These are phyloP conservation scores for Drymodes brunneopygia DNA, from an alignment of 2,113 vertebrate genomes.

Conservation along the genomic window DNA sequence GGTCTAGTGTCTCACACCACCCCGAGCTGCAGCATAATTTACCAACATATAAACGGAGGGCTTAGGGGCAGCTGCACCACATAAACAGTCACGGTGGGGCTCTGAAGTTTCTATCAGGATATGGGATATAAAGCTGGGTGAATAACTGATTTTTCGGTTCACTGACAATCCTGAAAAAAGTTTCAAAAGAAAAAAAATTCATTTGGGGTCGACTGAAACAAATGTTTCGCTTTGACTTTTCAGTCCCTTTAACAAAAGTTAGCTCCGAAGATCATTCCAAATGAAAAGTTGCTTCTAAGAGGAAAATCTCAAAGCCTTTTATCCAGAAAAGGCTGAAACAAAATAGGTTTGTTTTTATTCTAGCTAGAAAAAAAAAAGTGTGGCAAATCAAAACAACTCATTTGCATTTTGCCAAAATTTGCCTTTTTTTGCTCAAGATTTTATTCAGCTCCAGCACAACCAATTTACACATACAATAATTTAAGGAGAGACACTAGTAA, in stretches of 20 bases:
- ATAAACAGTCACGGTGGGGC: not conserved
- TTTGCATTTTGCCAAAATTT: not conserved
- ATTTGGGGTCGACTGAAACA: not conserved
- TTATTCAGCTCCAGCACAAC: not conserved
- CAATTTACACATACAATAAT: not conserved
- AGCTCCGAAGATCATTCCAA: not conserved
- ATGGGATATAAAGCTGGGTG: conserved; percentile 6
- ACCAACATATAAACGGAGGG: not conserved
- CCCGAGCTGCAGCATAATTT: not conserved
- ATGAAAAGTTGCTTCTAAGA: not conserved
- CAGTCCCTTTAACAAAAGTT: not conserved
- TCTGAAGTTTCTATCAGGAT: not conserved
- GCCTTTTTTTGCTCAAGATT: not conserved
- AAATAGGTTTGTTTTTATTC: not conserved
- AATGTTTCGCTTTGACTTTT: not conserved
- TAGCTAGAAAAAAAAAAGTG: not conserved
- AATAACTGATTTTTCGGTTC: conserved; percentile 41
- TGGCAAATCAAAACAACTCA: not conserved
- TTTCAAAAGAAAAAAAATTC: not conserved
- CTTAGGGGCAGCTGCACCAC: conserved; percentile 28
- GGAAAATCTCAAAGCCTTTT: not conserved
- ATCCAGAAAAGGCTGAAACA: not conserved
- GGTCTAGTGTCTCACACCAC: not conserved
- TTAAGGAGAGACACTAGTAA: not conserved
- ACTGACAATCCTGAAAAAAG: conserved; percentile 8